Percentiles rank a stretch among this genome's conserved stretches.
phyloP scores from a whole-genome alignment of 2,113 vertebrate genomes.

The Lipophrys pholis region DNA sequence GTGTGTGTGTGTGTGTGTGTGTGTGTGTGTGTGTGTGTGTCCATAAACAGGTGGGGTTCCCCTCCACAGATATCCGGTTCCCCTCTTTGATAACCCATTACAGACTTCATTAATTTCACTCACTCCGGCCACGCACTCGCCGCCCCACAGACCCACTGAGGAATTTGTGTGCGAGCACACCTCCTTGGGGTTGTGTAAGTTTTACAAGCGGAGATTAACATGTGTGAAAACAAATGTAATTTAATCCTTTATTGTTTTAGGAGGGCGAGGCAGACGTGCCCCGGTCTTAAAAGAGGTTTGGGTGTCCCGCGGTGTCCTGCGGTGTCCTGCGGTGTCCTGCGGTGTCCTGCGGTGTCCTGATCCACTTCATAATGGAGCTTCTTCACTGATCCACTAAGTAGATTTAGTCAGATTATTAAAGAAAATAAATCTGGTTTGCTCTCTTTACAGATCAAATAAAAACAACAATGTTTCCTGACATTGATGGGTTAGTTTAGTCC shows the following conservation, averaged over 20 bases:
- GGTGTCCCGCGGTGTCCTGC: neutral
- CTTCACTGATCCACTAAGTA: too few species aligned
- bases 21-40: conserved; percentile 9
- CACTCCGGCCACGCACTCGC: conserved; percentile 65
- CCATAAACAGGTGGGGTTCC: conserved; percentile 77
- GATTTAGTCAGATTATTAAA: conserved; percentile 41
- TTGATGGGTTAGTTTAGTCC: conserved; percentile 80
- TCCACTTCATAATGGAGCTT: conserved; percentile 17
- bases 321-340: too few species aligned
- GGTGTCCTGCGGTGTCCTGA: neutral
- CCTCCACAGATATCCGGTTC: conserved; percentile 77
- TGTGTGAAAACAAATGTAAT: conserved; percentile 82
- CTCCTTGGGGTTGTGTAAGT: conserved; percentile 69
- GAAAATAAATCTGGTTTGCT: conserved; percentile 49
- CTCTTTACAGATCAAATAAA: conserved; percentile 49
- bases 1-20: conserved; percentile 10
- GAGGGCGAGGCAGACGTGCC: conserved; percentile 45
- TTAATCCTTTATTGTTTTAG: conserved; percentile 72
- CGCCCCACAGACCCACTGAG: conserved; percentile 67
- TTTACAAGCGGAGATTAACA: conserved; percentile 79
- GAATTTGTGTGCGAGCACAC: conserved; percentile 74
- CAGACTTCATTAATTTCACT: conserved; percentile 80
- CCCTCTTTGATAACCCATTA: conserved; percentile 83
- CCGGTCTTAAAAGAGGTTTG: conserved; percentile 41
- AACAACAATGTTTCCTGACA: conserved; percentile 79